phyloP scores from a whole-genome alignment of 1,140 invertebrate species.

The Drosophila bocqueti region DNA sequence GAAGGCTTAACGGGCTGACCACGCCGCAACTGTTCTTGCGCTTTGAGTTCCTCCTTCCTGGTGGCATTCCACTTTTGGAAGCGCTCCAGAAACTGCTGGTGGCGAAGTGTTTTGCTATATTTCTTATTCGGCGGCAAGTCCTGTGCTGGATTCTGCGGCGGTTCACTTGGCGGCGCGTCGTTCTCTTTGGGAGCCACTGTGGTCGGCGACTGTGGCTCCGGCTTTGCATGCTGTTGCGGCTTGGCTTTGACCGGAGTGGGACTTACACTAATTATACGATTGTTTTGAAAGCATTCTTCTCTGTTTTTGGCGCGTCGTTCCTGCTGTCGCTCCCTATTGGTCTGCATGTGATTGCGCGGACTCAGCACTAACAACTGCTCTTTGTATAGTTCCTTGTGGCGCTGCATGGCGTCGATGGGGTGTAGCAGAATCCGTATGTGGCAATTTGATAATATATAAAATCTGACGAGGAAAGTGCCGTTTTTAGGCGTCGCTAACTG shows the following conservation, averaged over 20 bases:
- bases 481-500: conserved; percentile 1
- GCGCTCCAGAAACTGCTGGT: conserved; percentile 39
- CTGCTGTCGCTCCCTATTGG: conserved; percentile 43
- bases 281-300: conserved; percentile 51
- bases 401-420: conserved; percentile 20
- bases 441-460: neutral
- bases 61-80: conserved; percentile 42
- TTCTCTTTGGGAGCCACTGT: conserved; percentile 20
- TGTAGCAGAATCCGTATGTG: too few relatives aligned
- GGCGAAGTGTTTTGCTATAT: conserved; percentile 4
- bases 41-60: conserved; percentile 18
- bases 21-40: conserved; percentile 1
- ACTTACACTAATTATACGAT: conserved; percentile 50
- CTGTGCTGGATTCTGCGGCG: neutral
- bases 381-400: conserved; percentile 46
- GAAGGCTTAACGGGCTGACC: neutral
- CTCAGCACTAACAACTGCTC: conserved; percentile 40
- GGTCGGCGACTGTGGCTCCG: neutral
- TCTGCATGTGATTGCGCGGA: conserved; percentile 36
- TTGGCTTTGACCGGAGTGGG: conserved; percentile 32
- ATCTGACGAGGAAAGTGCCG: neutral
- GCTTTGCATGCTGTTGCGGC: neutral
- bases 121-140: neutral
- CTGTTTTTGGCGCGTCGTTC: conserved; percentile 51
- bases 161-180: neutral